Evolutionary conservation across 2,113 vertebrate genomes (phyloP).

Genomic region (Corythornis cristatus): DNA sequence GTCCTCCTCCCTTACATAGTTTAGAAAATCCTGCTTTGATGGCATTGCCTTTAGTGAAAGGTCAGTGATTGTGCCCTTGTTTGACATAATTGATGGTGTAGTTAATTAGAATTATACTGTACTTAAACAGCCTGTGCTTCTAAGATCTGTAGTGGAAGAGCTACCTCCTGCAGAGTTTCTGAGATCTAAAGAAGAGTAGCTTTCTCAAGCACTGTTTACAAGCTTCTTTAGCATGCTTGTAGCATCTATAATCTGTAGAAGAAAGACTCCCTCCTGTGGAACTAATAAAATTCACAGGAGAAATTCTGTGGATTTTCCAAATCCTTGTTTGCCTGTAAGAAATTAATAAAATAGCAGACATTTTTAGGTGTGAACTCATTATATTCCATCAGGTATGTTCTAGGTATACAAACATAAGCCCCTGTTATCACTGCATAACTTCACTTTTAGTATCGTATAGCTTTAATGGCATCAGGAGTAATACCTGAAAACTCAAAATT

Average conservation of each 20-base stretch:
- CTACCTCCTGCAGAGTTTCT: slow-evolving; percentile 47
- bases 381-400: not conserved
- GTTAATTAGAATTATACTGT: slow-evolving; percentile 56
- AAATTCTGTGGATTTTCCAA: not conserved
- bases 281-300: slow-evolving; percentile 44
- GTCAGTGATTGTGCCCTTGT: slow-evolving; percentile 49
- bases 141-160: slow-evolving; percentile 21
- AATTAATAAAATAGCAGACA: not conserved
- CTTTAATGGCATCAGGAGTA: not conserved
- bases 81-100: slow-evolving; percentile 58
- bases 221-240: not conserved
- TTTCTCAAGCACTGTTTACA: slow-evolving; percentile 51
- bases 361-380: not conserved
- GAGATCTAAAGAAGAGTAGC: slow-evolving; percentile 32
- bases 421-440: not conserved
- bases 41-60: slow-evolving; percentile 45
- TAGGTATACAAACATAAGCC: not conserved
- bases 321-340: not conserved
- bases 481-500: not conserved
- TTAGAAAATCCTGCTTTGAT: slow-evolving; percentile 35
- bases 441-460: not conserved
- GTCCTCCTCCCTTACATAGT: not conserved
- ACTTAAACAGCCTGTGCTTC: slow-evolving; percentile 11
- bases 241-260: slow-evolving; percentile 34
- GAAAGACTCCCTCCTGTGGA: slow-evolving; percentile 67